These are phyloP conservation scores for Manis crassicaudata DNA, from an alignment of 2,797 vertebrate genomes.

Conservation along the genomic window DNA sequence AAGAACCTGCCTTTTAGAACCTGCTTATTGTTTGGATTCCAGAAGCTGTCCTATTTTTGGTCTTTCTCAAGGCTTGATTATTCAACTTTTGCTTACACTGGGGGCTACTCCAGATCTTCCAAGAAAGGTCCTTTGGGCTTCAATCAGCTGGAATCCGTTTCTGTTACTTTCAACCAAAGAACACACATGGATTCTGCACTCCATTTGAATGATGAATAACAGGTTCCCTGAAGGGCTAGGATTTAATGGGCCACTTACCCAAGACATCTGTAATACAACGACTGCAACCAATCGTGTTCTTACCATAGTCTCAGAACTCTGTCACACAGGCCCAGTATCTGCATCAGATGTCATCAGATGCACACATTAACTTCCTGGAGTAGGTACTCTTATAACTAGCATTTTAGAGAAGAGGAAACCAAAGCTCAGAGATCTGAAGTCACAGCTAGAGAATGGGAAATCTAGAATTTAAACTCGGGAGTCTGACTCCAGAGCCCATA, in stretches of 20 bases:
- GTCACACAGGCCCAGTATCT: rapidly evolving
- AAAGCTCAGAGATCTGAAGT: neutral
- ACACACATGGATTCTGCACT: neutral
- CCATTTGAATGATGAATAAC: neutral
- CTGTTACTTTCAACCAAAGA: neutral
- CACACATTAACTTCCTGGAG: neutral
- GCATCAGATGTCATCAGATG: rapidly evolving
- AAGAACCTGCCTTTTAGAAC: neutral
- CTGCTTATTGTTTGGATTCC: neutral
- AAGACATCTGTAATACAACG: neutral
- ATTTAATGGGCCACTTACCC: neutral
- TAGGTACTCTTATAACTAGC: neutral
- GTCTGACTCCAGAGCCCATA: neutral
- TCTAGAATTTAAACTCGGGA: neutral
- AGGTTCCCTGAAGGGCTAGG: neutral
- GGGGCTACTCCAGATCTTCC: neutral
- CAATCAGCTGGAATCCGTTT: neutral
- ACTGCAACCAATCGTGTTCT: neutral
- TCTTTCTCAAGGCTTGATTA: neutral
- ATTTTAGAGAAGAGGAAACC: neutral
- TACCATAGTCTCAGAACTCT: neutral
- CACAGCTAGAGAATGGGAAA: neutral
- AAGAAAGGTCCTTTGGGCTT: neutral
- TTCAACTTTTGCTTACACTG: neutral
- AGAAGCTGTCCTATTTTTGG: neutral